Evolutionary conservation across 2,888 invertebrate species (phyloP).

Genomic region (Timema podura): DNA sequence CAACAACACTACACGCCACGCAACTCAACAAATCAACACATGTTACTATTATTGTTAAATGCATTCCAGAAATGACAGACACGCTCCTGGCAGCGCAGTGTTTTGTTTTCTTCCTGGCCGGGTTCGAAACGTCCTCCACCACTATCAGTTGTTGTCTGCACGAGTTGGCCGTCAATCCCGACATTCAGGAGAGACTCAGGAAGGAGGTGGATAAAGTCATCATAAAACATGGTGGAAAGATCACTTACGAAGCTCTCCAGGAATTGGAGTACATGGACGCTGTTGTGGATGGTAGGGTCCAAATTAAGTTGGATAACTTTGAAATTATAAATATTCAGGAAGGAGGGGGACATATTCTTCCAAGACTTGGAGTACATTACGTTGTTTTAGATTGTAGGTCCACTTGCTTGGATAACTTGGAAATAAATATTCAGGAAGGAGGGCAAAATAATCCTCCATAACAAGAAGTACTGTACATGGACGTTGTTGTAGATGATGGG

Average conservation of each 20-base stretch:
- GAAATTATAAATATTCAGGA: too few relatives aligned
- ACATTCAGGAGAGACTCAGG: slow-evolving; percentile 16
- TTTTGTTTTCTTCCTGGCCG: slow-evolving; percentile 24
- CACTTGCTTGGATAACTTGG: too few relatives aligned
- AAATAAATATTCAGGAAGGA: too few relatives aligned
- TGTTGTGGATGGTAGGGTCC: slow-evolving; percentile 17
- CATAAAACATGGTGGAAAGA: slow-evolving; percentile 8
- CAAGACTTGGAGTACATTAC: too few relatives aligned
- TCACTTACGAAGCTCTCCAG: slow-evolving; percentile 20
- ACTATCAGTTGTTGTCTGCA: slow-evolving; percentile 20
- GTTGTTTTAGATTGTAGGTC: too few relatives aligned
- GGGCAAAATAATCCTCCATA: too few relatives aligned
- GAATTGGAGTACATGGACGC: slow-evolving; percentile 22
- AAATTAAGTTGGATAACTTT: too few relatives aligned
- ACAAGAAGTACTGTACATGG: too few relatives aligned
- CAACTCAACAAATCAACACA: too few relatives aligned
- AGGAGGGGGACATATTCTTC: too few relatives aligned
- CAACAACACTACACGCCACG: too few relatives aligned
- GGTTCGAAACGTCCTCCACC: slow-evolving; percentile 26
- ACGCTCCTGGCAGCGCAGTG: slow-evolving; percentile 22
- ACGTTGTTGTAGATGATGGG: too few relatives aligned
- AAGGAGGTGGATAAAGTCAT: slow-evolving; percentile 11
- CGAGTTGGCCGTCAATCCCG: slow-evolving; percentile 31
- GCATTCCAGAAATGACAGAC: slow-evolving; percentile 7
- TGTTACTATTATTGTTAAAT: background rate